Evolutionary conservation across 2,797 vertebrate species (phyloP), one percentile per base, ranked within the genome.

Genomic region (Phoxinus dragarum): DNA sequence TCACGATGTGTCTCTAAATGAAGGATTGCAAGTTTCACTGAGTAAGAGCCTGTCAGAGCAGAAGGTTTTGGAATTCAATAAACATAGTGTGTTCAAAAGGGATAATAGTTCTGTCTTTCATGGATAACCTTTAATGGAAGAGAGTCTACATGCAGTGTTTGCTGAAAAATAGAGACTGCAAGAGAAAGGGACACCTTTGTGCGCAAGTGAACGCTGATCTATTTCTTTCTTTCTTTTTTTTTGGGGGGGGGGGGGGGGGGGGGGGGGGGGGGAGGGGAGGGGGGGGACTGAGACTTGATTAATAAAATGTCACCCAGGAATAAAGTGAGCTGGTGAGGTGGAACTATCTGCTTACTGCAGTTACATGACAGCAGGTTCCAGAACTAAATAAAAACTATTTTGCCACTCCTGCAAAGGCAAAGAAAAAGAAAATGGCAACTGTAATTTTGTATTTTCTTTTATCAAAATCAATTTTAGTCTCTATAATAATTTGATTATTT

Each of bases 231-330:
- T 27, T 61, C 27, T 27, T 49, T 31, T 64, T 31, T 54, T 54
- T 47, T 21, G n/a, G n/a, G n/a, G n/a, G n/a, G n/a, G n/a, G n/a
- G n/a, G n/a, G n/a, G n/a, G n/a, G n/a, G n/a, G n/a, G n/a, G n/a
- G n/a, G n/a, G n/a, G n/a, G n/a, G n/a, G n/a, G n/a, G n/a, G n/a
- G n/a, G n/a, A n/a, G n/a, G n/a, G n/a, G n/a, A n/a, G 40, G 9
- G 34, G 69, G 72, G 47, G 59, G 64, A 56, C 52, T 68, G 76
- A 66, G 40, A 56, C 1, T 1, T 84, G 84, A 80, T 84, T 23
- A 38, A 61, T 81, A 87, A 88, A 84, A 92, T 85, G 52, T 86
- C 83, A 87, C 88, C 80, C 88, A 86, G 84, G 86, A 90, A 86
- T 80, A 61, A 84, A 87, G 87, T 81, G 86, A 86, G 89, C 86